These are phyloP conservation scores for Petroica traversi DNA, from an alignment of 2,113 vertebrate genomes.

Conservation along the genomic window DNA sequence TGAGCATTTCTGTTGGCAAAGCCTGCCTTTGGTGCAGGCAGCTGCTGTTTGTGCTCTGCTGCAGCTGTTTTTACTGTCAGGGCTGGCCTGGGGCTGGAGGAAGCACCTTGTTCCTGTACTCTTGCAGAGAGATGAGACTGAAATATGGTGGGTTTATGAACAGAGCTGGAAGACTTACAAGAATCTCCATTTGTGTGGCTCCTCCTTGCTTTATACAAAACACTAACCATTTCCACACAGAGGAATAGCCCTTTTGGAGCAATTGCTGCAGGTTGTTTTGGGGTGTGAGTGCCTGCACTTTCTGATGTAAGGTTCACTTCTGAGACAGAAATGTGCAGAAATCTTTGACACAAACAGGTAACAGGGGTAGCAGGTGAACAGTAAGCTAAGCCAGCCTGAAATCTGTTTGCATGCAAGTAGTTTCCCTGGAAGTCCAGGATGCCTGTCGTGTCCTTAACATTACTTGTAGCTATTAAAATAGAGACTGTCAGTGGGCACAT, in stretches of 20 bases:
- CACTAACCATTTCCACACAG: rapidly evolving
- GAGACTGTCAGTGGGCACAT: rapidly evolving
- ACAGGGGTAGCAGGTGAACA: neutral
- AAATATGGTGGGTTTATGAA: neutral
- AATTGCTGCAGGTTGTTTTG: neutral
- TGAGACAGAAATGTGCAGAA: neutral
- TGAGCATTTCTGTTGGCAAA: rapidly evolving
- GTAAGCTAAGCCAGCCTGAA: neutral
- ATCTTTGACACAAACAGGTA: neutral
- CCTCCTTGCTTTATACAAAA: neutral
- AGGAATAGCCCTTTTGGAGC: neutral
- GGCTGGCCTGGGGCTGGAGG: neutral
- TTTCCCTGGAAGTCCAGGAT: neutral
- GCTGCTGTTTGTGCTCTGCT: neutral
- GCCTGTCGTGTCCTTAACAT: rapidly evolving
- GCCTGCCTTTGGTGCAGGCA: rapidly evolving
- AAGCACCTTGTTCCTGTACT: rapidly evolving
- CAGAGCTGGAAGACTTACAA: neutral
- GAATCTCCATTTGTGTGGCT: neutral
- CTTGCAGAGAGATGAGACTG: rapidly evolving
- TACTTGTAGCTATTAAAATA: neutral
- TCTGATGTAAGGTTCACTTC: neutral
- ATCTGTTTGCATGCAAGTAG: neutral
- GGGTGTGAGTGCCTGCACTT: neutral
- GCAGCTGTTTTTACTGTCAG: rapidly evolving